Conservation (phyloP, 2,888 invertebrate genomes). For the Pemphredon lugubris region DNA sequence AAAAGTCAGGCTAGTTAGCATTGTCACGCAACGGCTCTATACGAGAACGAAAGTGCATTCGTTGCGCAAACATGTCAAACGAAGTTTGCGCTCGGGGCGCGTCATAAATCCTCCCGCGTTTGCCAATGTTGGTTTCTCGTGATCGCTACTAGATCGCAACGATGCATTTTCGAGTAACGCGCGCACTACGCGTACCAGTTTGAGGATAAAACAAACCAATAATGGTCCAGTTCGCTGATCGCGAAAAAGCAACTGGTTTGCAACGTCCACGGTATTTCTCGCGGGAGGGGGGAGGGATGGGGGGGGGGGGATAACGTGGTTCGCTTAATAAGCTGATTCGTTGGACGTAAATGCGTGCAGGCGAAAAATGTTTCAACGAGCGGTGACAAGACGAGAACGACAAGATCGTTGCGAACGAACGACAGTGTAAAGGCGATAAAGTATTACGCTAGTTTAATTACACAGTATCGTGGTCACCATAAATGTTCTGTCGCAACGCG, state of each 20-base stretch:
- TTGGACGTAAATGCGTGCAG: too few relatives aligned
- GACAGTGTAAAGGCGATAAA: slow-evolving; percentile 22
- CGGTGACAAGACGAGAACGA: slow-evolving; percentile 6
- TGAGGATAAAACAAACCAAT: too few relatives aligned
- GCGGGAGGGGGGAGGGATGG: too few relatives aligned
- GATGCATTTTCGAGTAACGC: background rate
- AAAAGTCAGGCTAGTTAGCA: slow-evolving; percentile 17
- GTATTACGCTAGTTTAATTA: slow-evolving; percentile 57
- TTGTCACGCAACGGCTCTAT: slow-evolving; percentile 13
- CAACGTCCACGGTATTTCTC: too few relatives aligned
- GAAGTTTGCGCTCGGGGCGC: slow-evolving; percentile 17
- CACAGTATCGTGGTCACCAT: slow-evolving; percentile 31
- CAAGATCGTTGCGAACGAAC: slow-evolving; percentile 25
- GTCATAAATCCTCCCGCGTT: slow-evolving; percentile 3
- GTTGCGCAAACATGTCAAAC: slow-evolving; percentile 44
- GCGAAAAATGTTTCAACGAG: too few relatives aligned
- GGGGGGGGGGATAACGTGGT: too few relatives aligned
- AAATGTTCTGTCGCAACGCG: slow-evolving; percentile 42
- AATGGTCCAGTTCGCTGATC: too few relatives aligned
- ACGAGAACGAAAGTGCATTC: slow-evolving; percentile 11
- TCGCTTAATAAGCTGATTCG: too few relatives aligned
- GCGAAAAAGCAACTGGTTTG: too few relatives aligned
- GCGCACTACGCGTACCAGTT: too few relatives aligned
- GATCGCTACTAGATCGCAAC: background rate
- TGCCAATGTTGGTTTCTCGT: background rate